These are phyloP conservation scores for Desmodus rotundus DNA, from an alignment of 2,113 vertebrate genomes.

Conservation along the genomic window DNA sequence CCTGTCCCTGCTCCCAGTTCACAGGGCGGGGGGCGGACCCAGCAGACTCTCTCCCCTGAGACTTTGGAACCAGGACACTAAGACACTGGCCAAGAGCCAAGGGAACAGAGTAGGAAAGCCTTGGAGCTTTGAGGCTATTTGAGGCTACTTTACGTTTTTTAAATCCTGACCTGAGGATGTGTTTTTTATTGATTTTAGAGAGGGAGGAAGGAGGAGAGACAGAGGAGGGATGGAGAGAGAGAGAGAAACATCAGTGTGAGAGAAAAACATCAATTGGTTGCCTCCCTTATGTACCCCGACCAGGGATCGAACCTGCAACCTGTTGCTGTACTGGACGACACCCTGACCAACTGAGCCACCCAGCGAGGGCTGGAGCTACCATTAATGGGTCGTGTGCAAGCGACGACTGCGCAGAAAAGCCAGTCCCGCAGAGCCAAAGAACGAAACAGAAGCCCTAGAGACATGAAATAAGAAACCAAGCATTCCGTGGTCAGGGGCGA, in stretches of 20 bases:
- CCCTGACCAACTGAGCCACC: too few species aligned
- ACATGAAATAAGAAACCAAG: background rate
- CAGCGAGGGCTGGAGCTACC: background rate
- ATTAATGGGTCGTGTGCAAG: accelerated
- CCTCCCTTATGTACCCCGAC: too few species aligned
- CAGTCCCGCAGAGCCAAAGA: background rate
- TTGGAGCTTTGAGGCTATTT: background rate
- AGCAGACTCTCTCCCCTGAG: background rate
- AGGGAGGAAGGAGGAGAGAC: too few species aligned
- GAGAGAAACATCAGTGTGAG: too few species aligned
- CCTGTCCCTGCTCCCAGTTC: background rate
- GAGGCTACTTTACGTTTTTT: too few species aligned
- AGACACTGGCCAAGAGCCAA: background rate
- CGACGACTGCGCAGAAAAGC: background rate
- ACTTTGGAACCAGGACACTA: background rate
- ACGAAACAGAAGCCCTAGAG: background rate
- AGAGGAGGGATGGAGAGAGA: too few species aligned
- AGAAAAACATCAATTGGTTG: too few species aligned
- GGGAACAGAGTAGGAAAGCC: background rate
- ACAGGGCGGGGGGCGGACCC: background rate
- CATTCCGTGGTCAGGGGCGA: background rate
- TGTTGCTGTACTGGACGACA: too few species aligned
- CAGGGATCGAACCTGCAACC: too few species aligned
- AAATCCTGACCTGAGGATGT: too few species aligned
- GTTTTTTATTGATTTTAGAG: too few species aligned